Percentiles rank a stretch among this genome's conserved stretches.
Conservation (phyloP, 2,797 vertebrate species). For the Gorsachius magnificus region DNA sequence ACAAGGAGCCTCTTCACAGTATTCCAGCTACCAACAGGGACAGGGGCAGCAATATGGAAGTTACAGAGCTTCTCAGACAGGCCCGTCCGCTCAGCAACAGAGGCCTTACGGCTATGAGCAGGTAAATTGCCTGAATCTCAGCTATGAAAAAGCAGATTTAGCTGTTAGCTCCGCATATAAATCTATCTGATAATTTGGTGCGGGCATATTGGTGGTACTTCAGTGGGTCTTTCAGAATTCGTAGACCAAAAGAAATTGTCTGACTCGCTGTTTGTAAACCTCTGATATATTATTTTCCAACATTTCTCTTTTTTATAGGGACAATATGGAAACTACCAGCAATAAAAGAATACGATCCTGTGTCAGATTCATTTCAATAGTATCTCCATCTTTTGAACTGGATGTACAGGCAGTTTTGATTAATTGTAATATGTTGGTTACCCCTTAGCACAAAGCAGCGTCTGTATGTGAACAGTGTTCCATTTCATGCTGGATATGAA, state of each 20-base stretch:
- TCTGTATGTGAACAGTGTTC: constrained; percentile 75
- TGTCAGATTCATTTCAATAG: constrained; percentile 40
- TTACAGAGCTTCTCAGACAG: constrained; percentile 89
- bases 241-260: background rate
- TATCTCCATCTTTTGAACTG: constrained; percentile 47
- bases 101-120: constrained; percentile 93
- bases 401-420: constrained; percentile 64
- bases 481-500: constrained; percentile 72
- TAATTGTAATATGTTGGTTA: constrained; percentile 64
- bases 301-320: constrained; percentile 75
- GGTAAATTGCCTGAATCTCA: constrained; percentile 73
- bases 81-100: constrained; percentile 86
- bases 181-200: background rate
- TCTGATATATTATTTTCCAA: background rate
- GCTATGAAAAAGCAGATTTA: background rate
- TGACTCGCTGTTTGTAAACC: background rate
- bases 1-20: constrained; percentile 90
- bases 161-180: background rate
- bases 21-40: constrained; percentile 92
- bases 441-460: constrained; percentile 65
- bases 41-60: constrained; percentile 91
- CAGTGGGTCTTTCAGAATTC: background rate
- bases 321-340: constrained; percentile 96
- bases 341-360: constrained; percentile 75
- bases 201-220: background rate